Base-by-base conservation (phyloP, 2,888 invertebrate species). In the Hylaea fasciaria region DNA sequence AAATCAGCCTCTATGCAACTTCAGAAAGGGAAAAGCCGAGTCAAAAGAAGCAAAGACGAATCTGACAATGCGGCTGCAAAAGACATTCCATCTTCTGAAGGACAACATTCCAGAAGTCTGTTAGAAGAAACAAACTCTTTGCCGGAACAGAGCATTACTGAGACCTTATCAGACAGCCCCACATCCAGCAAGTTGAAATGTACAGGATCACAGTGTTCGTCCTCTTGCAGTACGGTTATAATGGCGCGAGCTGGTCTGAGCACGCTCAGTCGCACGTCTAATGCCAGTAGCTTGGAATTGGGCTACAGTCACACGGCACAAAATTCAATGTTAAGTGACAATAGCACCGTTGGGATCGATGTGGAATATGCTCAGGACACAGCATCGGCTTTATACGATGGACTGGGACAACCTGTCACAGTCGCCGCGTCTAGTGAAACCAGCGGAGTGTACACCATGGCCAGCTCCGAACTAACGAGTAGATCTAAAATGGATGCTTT, bases 301-400 rank as follows among this genome's bases (percentile, higher is more conserved):
- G 96, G 97, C 51, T 97, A 95, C 78, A 96, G 96, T 72, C 97
- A 97, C 80, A 97, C 97, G 1, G 96, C 97, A 16, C 97, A 97
- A 85, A 97, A 97, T 80, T 97, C 97, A 1, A 94, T 95, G 62
- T 86, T 96, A 47, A 95, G 95, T 76, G 97, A 96, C 74, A 94
- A 95, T 13, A 94, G 94, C 57, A 94, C 93, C 52, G 95, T 94
- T 57, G 95, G 94, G 68, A 93, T 94, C 67, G 95, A 95, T 71
- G 90, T 94, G 39, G 95, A 95, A 73, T 94, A 93, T 74, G 86
- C 84, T 69, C 91, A 93, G 81, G 93, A 93, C 64, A 93, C 93
- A 41, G 93, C 93, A n/a, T 94, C 94, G 2, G 94, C 94, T 8
- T 93, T 95, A 48, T 92, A 92, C 65, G 92, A 92, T 58, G 92